These are phyloP conservation scores for Atlantisia rogersi DNA, from an alignment of 2,113 vertebrate genomes.

Conservation along the genomic window DNA sequence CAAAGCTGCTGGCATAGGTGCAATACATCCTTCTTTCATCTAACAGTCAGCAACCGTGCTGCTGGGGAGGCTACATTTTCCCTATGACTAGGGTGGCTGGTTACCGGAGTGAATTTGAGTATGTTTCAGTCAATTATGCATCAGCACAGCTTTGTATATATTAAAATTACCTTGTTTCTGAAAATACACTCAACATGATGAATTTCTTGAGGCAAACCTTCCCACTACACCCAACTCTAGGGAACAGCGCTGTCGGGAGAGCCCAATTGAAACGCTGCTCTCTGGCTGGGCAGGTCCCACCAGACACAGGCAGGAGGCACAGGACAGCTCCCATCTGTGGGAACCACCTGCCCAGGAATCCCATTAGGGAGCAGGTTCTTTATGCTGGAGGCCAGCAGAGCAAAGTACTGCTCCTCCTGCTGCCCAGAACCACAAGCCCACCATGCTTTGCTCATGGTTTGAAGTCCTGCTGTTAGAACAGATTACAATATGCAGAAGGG, in stretches of 20 bases:
- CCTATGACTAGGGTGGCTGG: slow-evolving; percentile 76
- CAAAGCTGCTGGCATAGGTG: slow-evolving; percentile 73
- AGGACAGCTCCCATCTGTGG: neutral
- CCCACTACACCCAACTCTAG: neutral
- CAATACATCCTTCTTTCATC: slow-evolving; percentile 69
- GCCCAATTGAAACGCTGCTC: neutral
- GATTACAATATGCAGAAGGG: neutral
- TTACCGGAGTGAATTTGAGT: slow-evolving; percentile 79
- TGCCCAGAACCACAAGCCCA: neutral
- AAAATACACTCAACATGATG: neutral
- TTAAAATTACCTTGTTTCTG: slow-evolving; percentile 68
- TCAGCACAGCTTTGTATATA: slow-evolving; percentile 80
- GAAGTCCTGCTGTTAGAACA: neutral
- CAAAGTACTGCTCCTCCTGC: neutral
- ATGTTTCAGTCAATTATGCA: slow-evolving; percentile 47
- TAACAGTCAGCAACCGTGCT: slow-evolving; percentile 65
- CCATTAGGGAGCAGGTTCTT: neutral
- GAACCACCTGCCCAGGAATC: neutral
- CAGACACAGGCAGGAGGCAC: neutral
- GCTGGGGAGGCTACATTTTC: slow-evolving; percentile 72
- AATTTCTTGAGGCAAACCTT: neutral
- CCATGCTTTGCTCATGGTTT: neutral
- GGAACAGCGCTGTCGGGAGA: neutral
- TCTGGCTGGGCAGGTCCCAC: neutral
- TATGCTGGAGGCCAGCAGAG: neutral